These are phyloP conservation scores for Semnornis frantzii DNA, from an alignment of 2,113 vertebrate species.

Conservation along the genomic window DNA sequence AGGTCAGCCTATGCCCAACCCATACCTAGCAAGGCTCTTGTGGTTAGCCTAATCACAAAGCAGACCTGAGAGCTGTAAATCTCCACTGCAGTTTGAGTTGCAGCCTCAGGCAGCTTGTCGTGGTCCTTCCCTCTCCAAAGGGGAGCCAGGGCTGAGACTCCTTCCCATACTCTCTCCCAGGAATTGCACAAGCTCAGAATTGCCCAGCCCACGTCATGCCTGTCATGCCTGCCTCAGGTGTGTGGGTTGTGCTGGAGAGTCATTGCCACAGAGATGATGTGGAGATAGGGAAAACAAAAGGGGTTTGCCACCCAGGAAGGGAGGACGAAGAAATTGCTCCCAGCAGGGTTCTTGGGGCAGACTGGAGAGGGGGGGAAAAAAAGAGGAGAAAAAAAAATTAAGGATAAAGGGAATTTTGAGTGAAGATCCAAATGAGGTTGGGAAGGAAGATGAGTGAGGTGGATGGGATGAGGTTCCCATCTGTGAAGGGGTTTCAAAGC, in stretches of 20 bases:
- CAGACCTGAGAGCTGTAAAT: not conserved
- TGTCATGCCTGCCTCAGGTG: rapidly evolving
- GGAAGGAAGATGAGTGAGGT: not conserved
- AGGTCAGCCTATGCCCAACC: not conserved
- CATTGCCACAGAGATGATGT: not conserved
- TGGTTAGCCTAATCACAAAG: rapidly evolving
- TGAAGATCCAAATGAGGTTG: too few relatives aligned
- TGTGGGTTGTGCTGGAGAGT: not conserved
- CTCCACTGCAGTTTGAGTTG: rapidly evolving
- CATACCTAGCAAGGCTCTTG: rapidly evolving
- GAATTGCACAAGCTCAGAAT: rapidly evolving
- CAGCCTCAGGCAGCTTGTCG: not conserved
- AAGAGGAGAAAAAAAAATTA: too few relatives aligned
- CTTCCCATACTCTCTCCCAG: not conserved
- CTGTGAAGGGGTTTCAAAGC: not conserved
- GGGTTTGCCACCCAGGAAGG: not conserved
- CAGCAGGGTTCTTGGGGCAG: not conserved
- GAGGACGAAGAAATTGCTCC: not conserved
- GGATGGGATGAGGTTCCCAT: not conserved
- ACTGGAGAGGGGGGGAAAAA: not conserved
- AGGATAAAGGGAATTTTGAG: too few relatives aligned
- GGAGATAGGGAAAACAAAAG: not conserved
- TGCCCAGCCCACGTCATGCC: not conserved
- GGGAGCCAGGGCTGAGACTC: not conserved
- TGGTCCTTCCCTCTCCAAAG: not conserved